phyloP scores from a whole-genome alignment of 2,113 vertebrate species.

The Heterochromis multidens region DNA sequence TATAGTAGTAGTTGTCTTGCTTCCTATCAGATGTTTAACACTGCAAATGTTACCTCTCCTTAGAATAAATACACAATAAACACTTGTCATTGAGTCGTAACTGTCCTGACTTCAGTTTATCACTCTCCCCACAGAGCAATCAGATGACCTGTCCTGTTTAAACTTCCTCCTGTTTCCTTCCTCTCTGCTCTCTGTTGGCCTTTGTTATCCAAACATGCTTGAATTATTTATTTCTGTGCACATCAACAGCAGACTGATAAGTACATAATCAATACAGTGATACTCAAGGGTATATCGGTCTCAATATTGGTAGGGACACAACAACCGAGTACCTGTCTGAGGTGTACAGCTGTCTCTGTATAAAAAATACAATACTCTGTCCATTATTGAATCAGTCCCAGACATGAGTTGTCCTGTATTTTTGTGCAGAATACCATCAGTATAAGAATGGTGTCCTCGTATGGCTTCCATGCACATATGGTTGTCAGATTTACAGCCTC shows the following conservation, averaged over 20 bases:
- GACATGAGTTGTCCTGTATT: not conserved
- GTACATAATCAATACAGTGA: not conserved
- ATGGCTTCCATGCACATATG: accelerated
- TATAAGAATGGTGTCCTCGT: not conserved
- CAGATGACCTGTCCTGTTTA: not conserved
- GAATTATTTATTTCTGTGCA: conserved; percentile 35
- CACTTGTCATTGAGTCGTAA: not conserved
- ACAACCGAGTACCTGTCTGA: not conserved
- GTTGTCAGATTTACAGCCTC: not conserved
- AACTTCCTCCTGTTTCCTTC: not conserved
- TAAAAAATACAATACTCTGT: not conserved
- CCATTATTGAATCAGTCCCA: accelerated
- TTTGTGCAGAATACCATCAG: accelerated
- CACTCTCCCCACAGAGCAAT: not conserved
- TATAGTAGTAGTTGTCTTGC: not conserved
- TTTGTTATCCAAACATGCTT: not conserved
- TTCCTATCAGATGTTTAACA: accelerated
- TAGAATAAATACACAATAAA: not conserved
- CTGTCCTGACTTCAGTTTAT: not conserved
- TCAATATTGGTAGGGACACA: not conserved
- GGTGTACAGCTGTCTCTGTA: not conserved
- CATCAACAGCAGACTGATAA: not conserved
- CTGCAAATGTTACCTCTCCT: not conserved
- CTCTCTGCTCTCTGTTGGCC: not conserved
- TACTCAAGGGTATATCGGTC: not conserved